Percentiles rank a stretch among this genome's conserved stretches.
phyloP scores from a whole-genome alignment of 2,113 vertebrate species.

The Phylloscopus whistleri region DNA sequence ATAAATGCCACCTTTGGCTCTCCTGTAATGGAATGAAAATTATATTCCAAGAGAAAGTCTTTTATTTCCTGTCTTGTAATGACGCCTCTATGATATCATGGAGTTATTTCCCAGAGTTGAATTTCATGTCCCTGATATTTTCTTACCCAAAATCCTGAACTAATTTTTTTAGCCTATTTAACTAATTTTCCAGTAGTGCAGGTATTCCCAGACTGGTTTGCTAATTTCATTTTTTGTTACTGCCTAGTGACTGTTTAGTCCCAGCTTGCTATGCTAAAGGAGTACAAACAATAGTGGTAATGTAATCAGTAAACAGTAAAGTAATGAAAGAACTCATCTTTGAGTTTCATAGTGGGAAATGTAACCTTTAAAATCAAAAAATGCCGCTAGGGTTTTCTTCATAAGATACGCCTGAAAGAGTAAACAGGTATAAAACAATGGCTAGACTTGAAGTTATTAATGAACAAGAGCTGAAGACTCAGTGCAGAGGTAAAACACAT shows the following conservation, averaged over 20 bases:
- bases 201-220: neutral
- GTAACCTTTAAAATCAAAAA: neutral
- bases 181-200: neutral
- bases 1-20: neutral
- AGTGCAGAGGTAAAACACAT: neutral
- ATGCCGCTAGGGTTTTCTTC: neutral
- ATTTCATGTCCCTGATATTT: rapidly evolving
- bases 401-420: neutral
- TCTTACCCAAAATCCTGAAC: neutral
- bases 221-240: rapidly evolving
- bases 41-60: neutral
- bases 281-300: neutral
- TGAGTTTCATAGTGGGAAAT: neutral
- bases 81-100: neutral
- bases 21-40: neutral
- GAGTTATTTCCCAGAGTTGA: neutral
- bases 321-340: neutral
- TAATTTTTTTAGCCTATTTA: neutral
- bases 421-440: neutral
- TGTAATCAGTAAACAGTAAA: neutral
- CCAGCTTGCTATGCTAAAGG: neutral
- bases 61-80: neutral
- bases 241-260: neutral
- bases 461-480: neutral
- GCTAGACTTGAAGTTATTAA: neutral